A percentile compares a stretch with the other conserved stretches of the same genome.
phyloP scores from a whole-genome alignment of 2,797 vertebrate species.

The Phrynocephalus forsythii region DNA sequence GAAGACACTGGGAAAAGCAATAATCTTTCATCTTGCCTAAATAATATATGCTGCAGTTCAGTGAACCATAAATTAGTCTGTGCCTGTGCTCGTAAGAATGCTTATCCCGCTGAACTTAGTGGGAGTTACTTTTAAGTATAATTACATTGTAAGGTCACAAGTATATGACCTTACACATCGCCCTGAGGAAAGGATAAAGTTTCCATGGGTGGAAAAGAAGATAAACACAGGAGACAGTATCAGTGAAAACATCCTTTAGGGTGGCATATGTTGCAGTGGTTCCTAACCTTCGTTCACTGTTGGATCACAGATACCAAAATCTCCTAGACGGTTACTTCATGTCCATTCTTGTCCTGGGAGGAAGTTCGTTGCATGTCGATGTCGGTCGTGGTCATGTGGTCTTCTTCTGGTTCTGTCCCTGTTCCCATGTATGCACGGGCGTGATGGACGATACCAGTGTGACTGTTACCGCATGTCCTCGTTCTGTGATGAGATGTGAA shows the following conservation, averaged over 20 bases:
- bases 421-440: no score
- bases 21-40: constrained; percentile 44
- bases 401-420: no score
- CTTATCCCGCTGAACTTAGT: not conserved
- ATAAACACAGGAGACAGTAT: no score
- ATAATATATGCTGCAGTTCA: constrained; percentile 54
- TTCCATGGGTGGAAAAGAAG: not conserved
- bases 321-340: no score
- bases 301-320: not conserved
- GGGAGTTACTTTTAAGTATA: not conserved
- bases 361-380: no score
- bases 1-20: constrained; percentile 54
- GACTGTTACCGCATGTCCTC: no score
- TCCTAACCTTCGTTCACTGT: not conserved
- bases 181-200: not conserved
- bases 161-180: not conserved
- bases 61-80: constrained; percentile 34
- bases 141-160: not conserved
- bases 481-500: no score
- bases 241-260: not conserved
- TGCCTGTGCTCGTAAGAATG: not conserved
- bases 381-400: no score
- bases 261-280: not conserved
- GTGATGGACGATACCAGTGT: no score
- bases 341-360: no score